Base-by-base conservation (phyloP, 2,113 vertebrate genomes). In the Osmerus eperlanus region DNA sequence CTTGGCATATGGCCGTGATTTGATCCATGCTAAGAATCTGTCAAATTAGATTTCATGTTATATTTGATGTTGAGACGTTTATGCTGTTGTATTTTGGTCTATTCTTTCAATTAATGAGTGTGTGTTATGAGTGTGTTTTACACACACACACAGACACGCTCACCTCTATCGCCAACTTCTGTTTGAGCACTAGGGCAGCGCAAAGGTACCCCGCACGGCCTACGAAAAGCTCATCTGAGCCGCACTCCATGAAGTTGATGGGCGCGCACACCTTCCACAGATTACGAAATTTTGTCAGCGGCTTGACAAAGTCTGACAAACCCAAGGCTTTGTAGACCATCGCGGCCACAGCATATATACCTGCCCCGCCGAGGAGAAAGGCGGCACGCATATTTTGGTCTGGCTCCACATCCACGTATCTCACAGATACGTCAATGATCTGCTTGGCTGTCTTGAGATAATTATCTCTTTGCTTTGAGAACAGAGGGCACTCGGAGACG, bases 191-290 rank as follows among this genome's bases (percentile, higher is more conserved):
- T 69, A 95, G 89, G 18, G 93, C 94, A 0, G 92, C 95, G 68
- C 95, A 96, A 86, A 96, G 88, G 87, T 96, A 96, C 1, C 94
- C 95, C 0, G 95, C 93, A 61, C 94, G 91, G 54, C 94, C 95
- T 78, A 94, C 94, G 70, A 96, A 96, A 68, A 96, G 92, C 90
- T 96, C 94, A 78, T 96, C 95, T 0, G 94, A 96, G 71, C 95
- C 94, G 81, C 95, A 94, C 86, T 95, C 93, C 79, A 95, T 90
- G 74, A 96, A 96, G 74, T 85, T 88, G 76, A 95, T 87, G 0
- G 94, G 94, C 0, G 90, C 92, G 58, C 92, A 95, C 63, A 95
- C 83, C 73, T 93, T 88, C 79, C 92, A 91, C 83, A 96, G 91
- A 86, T 91, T 93, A 6, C 90, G 85, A 78, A 95, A 95, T 87